phyloP scores from a whole-genome alignment of 1,140 invertebrate genomes.

The Aporrectodea caliginosa region DNA sequence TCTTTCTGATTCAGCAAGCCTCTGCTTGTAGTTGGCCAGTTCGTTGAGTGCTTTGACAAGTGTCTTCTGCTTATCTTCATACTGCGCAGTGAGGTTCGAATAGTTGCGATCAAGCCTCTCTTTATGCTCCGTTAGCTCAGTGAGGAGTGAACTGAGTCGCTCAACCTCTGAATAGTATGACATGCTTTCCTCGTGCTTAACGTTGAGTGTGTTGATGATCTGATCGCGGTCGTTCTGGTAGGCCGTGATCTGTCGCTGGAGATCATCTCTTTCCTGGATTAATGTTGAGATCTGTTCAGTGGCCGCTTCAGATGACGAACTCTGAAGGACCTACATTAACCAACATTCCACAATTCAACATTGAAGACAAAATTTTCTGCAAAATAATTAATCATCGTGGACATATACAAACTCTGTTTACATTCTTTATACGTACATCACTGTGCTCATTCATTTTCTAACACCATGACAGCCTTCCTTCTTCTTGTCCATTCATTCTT shows the following conservation, averaged over 20 bases:
- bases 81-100: constrained; percentile 42
- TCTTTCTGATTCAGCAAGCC: constrained; percentile 57
- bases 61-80: constrained; percentile 56
- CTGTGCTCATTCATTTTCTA: too few species aligned
- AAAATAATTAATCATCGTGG: too few species aligned
- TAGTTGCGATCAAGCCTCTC: constrained; percentile 50
- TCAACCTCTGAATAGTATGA: constrained; percentile 79
- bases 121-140: constrained; percentile 47
- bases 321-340: constrained; percentile 8
- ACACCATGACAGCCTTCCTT: too few species aligned
- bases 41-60: constrained; percentile 60
- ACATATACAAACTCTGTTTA: too few species aligned
- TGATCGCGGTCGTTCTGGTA: constrained; percentile 65
- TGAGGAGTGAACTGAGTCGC: constrained; percentile 60
- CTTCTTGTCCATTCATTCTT: too few species aligned
- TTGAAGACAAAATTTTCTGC: too few species aligned
- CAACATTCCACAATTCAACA: too few species aligned
- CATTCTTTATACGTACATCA: too few species aligned
- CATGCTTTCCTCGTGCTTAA: constrained; percentile 77
- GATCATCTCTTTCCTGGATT: constrained; percentile 51
- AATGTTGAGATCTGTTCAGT: constrained; percentile 43
- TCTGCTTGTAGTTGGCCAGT: constrained; percentile 57
- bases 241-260: constrained; percentile 47
- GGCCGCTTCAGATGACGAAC: constrained; percentile 26
- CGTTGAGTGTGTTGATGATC: constrained; percentile 69